Evolutionary conservation across 2,888 invertebrate species (phyloP).

Genomic region (Metacarcinus magister): DNA sequence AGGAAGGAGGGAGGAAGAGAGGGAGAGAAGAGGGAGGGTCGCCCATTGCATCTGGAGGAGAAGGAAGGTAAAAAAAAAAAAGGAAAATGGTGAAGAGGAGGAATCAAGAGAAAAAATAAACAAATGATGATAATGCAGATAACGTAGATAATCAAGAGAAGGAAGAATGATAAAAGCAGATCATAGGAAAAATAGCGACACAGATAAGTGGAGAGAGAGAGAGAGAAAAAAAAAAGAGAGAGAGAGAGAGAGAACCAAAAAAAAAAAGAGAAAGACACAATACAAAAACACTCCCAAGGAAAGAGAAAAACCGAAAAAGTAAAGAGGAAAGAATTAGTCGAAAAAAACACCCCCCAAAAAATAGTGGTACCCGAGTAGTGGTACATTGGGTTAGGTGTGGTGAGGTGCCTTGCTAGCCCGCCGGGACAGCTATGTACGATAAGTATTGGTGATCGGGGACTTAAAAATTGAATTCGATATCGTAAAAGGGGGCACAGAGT

Average conservation of each 20-base stretch:
- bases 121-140: background rate
- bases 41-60: background rate
- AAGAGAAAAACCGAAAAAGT: too few species aligned
- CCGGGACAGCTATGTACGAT: background rate
- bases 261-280: too few species aligned
- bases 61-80: background rate
- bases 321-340: too few species aligned
- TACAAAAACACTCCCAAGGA: too few species aligned
- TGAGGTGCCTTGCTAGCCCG: background rate
- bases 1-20: background rate
- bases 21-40: background rate
- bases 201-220: too few species aligned
- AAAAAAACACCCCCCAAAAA: background rate
- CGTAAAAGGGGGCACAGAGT: background rate
- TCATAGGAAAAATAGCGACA: too few species aligned
- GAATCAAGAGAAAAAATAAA: background rate
- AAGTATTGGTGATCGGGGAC: background rate
- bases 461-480: constrained; percentile 35
- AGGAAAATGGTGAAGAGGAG: background rate
- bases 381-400: background rate
- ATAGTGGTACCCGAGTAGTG: background rate
- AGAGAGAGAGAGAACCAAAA: too few species aligned
- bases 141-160: too few species aligned
- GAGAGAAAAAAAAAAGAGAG: too few species aligned
- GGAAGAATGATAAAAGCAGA: too few species aligned